phyloP scores from a whole-genome alignment of 1,140 invertebrate genomes.

The Dufourea novaeangliae region DNA sequence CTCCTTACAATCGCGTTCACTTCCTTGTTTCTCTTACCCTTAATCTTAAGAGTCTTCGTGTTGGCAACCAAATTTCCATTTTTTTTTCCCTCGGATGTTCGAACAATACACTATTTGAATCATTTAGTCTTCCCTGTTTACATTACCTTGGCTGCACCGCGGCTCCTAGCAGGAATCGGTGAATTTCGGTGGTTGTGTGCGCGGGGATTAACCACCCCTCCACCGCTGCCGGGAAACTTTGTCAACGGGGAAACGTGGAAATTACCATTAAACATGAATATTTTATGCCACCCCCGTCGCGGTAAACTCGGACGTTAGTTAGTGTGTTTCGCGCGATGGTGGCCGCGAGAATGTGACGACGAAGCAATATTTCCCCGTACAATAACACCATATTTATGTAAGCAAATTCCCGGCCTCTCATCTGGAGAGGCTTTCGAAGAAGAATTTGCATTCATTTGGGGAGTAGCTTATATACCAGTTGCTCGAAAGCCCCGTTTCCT shows the following conservation, averaged over 20 bases:
- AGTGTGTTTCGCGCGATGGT: constrained; percentile 41
- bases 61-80: too few species aligned
- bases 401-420: constrained; percentile 66
- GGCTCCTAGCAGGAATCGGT: constrained; percentile 8
- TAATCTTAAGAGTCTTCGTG: too few species aligned
- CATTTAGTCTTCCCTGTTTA: constrained; percentile 12
- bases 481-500: constrained; percentile 61
- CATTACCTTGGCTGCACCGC: background rate
- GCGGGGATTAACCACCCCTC: too few species aligned
- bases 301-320: constrained; percentile 44
- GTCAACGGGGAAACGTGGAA: constrained; percentile 14
- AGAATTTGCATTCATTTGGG: constrained; percentile 73
- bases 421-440: constrained; percentile 63
- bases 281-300: constrained; percentile 36
- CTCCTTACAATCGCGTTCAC: background rate
- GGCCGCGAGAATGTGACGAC: constrained; percentile 28
- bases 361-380: constrained; percentile 63
- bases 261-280: constrained; percentile 58
- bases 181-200: constrained; percentile 29
- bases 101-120: background rate
- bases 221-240: constrained; percentile 29
- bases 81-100: background rate
- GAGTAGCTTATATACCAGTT: constrained; percentile 71
- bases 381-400: constrained; percentile 69
- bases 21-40: background rate